Conservation (phyloP, 2,888 invertebrate species). For the Microplitis deprimator region DNA sequence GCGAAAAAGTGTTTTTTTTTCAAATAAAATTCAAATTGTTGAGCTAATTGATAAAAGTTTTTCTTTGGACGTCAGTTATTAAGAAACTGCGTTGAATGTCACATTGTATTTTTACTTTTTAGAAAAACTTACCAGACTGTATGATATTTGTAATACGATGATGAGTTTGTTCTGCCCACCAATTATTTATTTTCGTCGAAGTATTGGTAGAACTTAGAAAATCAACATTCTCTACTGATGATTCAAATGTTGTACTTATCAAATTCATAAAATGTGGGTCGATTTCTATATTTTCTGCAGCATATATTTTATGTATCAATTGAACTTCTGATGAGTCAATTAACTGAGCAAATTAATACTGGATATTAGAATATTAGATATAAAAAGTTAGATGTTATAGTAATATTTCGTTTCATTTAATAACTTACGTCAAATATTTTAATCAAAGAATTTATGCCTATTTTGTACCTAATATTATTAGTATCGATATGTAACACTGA, state of each 20-base stretch:
- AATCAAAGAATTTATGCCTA: conserved; percentile 57
- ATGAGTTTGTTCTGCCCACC: conserved; percentile 86
- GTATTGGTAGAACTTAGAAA: conserved; percentile 73
- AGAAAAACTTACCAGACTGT: conserved; percentile 66
- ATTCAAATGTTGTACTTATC: conserved; percentile 77
- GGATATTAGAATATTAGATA: neutral
- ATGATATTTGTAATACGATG: conserved; percentile 86
- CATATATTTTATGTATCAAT: neutral
- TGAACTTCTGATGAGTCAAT: neutral
- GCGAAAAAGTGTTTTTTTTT: no score
- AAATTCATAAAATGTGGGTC: conserved; percentile 72
- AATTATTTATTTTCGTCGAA: conserved; percentile 80
- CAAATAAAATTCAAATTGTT: no score
- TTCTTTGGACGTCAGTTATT: no score
- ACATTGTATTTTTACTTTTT: neutral
- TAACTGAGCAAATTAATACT: neutral
- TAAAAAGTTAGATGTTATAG: neutral
- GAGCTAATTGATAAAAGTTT: no score
- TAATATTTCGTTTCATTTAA: neutral
- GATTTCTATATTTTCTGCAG: neutral
- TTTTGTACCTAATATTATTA: conserved; percentile 37
- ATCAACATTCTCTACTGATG: conserved; percentile 77
- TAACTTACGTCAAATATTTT: conserved; percentile 56
- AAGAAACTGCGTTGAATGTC: no score
- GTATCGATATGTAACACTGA: conserved; percentile 57